Percentiles rank a stretch among this genome's conserved stretches.
These are phyloP conservation scores for Ceratothoa steindachneri DNA, from an alignment of 2,888 invertebrate genomes.

Conservation along the genomic window DNA sequence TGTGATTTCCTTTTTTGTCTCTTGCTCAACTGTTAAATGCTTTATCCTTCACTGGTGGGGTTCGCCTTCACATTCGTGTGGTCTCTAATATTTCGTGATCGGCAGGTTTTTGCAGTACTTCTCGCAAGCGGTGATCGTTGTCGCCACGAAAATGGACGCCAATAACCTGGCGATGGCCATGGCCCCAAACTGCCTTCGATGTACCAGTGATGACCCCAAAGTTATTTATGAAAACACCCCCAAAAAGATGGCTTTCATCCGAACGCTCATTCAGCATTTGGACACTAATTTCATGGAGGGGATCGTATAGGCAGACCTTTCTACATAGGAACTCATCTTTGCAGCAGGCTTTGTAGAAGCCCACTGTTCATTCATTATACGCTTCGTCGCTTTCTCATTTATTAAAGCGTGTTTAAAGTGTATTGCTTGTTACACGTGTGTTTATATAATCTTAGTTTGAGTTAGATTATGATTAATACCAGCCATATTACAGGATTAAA, in stretches of 20 bases:
- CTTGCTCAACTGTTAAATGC: no score
- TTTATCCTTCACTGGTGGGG: background rate
- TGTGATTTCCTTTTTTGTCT: no score
- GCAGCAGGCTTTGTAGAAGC: no score
- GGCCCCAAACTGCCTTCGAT: constrained; percentile 94
- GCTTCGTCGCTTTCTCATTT: background rate
- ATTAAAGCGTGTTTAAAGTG: background rate
- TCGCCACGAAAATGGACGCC: constrained; percentile 95
- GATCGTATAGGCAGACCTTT: constrained; percentile 33
- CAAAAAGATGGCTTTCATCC: constrained; percentile 96
- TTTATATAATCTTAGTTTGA: background rate
- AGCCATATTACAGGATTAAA: background rate
- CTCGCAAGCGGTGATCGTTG: constrained; percentile 82
- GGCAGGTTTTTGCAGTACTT: constrained; percentile 68
- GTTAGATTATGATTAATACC: background rate
- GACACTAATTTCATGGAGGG: constrained; percentile 62
- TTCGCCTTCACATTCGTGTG: background rate
- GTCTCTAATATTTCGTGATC: no score
- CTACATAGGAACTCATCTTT: no score
- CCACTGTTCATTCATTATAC: no score
- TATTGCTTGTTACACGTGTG: background rate
- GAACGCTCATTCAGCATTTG: constrained; percentile 86
- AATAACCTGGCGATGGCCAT: constrained; percentile 98
- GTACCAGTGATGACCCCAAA: constrained; percentile 90
- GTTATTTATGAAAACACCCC: constrained; percentile 94